These are phyloP conservation scores for Corvus moneduloides DNA, from an alignment of 2,113 vertebrate species.

Conservation along the genomic window DNA sequence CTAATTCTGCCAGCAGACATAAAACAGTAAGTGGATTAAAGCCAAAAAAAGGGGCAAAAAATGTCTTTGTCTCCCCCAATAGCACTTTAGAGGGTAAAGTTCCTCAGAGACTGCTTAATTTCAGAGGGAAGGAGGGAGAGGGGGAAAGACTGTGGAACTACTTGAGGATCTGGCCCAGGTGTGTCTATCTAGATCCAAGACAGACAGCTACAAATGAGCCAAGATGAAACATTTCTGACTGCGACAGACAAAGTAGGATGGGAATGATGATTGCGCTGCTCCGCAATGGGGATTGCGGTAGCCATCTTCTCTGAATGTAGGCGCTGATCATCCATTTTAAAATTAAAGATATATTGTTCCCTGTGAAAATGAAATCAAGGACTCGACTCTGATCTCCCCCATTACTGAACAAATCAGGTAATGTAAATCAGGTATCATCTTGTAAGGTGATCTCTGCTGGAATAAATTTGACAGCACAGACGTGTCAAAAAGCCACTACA, in stretches of 20 bases:
- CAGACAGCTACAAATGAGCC: neutral
- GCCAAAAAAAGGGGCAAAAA: neutral
- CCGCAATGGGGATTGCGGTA: neutral
- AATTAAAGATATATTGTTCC: constrained; percentile 55
- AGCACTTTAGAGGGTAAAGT: neutral
- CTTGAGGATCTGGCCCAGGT: neutral
- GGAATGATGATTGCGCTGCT: neutral
- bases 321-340: constrained; percentile 12
- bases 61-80: neutral
- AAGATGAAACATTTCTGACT: constrained; percentile 28
- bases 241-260: neutral
- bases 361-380: constrained; percentile 55
- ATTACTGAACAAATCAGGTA: constrained; percentile 39
- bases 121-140: neutral
- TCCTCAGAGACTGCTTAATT: neutral
- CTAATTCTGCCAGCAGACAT: neutral
- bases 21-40: neutral
- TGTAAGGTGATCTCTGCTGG: constrained; percentile 8
- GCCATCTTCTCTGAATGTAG: constrained; percentile 1
- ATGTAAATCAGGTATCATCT: constrained; percentile 33
- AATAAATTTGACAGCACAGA: constrained; percentile 36
- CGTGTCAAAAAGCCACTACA: neutral
- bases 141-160: neutral
- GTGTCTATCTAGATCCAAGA: neutral
- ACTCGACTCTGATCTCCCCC: neutral